Conservation (phyloP, 2,888 invertebrate species). For the Drosophila macrospina region DNA sequence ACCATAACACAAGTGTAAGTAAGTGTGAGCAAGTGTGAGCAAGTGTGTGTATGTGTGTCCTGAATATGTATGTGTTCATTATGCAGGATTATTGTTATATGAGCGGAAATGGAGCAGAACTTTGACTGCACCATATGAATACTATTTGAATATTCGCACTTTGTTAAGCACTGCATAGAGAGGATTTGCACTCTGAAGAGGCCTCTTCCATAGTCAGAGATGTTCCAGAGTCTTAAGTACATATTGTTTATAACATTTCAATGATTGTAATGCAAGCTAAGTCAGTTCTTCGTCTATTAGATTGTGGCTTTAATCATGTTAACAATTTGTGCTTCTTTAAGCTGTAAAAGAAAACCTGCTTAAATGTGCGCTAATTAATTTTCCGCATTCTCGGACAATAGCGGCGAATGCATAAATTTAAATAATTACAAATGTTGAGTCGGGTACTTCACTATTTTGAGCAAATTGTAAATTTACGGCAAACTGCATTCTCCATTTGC, state of each 20-base stretch:
- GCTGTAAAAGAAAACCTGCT: neutral
- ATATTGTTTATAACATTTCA: neutral
- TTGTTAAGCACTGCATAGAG: slow-evolving; percentile 17
- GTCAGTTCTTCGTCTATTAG: neutral
- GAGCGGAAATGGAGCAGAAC: slow-evolving; percentile 74
- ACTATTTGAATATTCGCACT: slow-evolving; percentile 65
- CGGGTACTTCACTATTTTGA: slow-evolving; percentile 12
- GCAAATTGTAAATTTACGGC: slow-evolving; percentile 58
- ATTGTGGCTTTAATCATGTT: slow-evolving; percentile 11
- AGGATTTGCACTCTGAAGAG: slow-evolving; percentile 14
- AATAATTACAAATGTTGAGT: slow-evolving; percentile 25
- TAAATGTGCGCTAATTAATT: slow-evolving; percentile 23
- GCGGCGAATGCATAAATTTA: slow-evolving; percentile 38
- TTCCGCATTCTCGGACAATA: slow-evolving; percentile 21
- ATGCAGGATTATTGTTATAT: slow-evolving; percentile 68
- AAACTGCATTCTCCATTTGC: slow-evolving; percentile 55
- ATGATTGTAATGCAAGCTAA: neutral
- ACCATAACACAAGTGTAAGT: neutral
- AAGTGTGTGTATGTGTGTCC: slow-evolving; percentile 49
- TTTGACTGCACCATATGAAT: slow-evolving; percentile 64
- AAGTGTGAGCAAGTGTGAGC: slow-evolving; percentile 1
- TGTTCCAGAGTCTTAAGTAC: neutral
- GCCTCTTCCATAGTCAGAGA: neutral
- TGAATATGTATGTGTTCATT: slow-evolving; percentile 80
- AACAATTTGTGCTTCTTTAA: neutral